phyloP scores from a whole-genome alignment of 2,113 vertebrate genomes.

The Potamarius usumacintae region DNA sequence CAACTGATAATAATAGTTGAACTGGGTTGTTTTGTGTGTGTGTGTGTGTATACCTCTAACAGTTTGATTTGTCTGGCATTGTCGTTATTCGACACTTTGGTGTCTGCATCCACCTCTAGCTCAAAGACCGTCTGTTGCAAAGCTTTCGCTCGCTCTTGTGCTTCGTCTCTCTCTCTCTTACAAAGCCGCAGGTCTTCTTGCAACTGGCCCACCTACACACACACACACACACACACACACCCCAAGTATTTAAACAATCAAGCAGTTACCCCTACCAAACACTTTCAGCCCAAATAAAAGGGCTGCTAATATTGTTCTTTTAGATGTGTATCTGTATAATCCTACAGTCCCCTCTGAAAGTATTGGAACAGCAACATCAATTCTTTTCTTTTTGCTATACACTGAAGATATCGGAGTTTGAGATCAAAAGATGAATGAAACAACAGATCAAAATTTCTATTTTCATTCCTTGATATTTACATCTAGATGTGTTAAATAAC shows the following conservation, averaged over 20 bases:
- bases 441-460: not conserved
- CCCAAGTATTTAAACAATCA: not conserved
- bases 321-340: not conserved
- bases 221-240: constrained; percentile 7
- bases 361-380: not conserved
- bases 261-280: not conserved
- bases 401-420: not conserved
- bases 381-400: not conserved
- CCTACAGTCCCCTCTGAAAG: not conserved
- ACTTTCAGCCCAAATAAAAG: not conserved
- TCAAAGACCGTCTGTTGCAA: constrained; percentile 82
- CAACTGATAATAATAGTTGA: not conserved
- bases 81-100: constrained; percentile 78
- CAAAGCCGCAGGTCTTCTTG: constrained; percentile 81
- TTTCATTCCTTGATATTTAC: not conserved
- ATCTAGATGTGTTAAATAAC: not conserved
- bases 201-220: constrained; percentile 74
- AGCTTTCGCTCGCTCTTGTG: constrained; percentile 73
- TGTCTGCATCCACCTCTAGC: constrained; percentile 82
- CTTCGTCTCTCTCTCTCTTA: constrained; percentile 82
- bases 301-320: not conserved
- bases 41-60: constrained; percentile 79
- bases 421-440: not conserved
- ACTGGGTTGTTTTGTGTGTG: not conserved
- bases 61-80: constrained; percentile 82